A percentile compares a stretch with the other conserved stretches of the same genome.
Conservation (phyloP, 2,888 invertebrate genomes). For the Lathronympha strigana region DNA sequence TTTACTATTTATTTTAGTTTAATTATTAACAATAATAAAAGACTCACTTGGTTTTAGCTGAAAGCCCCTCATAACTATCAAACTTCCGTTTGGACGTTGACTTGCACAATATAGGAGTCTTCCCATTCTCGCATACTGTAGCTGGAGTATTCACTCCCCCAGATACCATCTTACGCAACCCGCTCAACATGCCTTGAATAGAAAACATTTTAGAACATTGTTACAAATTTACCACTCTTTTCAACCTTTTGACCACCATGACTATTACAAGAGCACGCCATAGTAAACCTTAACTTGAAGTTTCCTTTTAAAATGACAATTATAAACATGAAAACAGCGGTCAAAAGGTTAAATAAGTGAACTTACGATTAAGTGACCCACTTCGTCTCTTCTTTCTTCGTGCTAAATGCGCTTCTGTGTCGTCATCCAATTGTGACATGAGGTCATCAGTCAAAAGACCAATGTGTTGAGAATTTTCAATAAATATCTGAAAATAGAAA, state of each 20-base stretch:
- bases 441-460: constrained; percentile 88
- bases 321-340: too few species aligned
- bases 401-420: constrained; percentile 75
- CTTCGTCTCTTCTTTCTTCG: constrained; percentile 92
- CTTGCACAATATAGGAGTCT: constrained; percentile 85
- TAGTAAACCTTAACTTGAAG: too few species aligned
- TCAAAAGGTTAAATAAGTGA: constrained; percentile 19
- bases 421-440: constrained; percentile 78
- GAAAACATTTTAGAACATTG: constrained; percentile 36
- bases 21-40: background rate
- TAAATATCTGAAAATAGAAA: constrained; percentile 85
- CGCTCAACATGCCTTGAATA: constrained; percentile 89
- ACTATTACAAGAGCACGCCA: too few species aligned
- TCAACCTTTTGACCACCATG: too few species aligned
- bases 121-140: constrained; percentile 68
- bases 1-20: background rate
- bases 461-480: constrained; percentile 90
- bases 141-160: constrained; percentile 84
- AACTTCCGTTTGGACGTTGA: constrained; percentile 87
- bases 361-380: constrained; percentile 93
- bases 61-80: constrained; percentile 84
- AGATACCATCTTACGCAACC: constrained; percentile 90
- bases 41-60: constrained; percentile 88
- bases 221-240: too few species aligned
- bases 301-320: too few species aligned